Conservation (phyloP, 2,888 invertebrate genomes). For the Phlogophora meticulosa region DNA sequence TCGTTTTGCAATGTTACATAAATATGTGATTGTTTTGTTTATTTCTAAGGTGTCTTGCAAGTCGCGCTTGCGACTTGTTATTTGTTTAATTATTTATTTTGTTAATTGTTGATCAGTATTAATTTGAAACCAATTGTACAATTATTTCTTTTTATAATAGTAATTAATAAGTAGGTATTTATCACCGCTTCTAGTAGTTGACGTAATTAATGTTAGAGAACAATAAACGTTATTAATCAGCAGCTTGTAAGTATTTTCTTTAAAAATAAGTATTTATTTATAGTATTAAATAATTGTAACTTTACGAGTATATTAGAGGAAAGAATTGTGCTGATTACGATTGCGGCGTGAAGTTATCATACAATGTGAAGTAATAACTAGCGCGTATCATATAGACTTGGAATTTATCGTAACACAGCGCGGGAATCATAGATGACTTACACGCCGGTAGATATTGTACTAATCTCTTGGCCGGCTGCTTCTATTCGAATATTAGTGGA, state of each 20-base stretch:
- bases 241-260: conserved; percentile 54
- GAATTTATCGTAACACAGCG: conserved; percentile 31
- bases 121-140: conserved; percentile 37
- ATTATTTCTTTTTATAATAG: conserved; percentile 45
- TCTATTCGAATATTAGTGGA: conserved; percentile 32
- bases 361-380: conserved; percentile 14
- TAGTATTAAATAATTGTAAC: conserved; percentile 48
- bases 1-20: conserved; percentile 41
- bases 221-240: conserved; percentile 50
- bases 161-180: conserved; percentile 40
- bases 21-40: conserved; percentile 34
- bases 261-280: conserved; percentile 48
- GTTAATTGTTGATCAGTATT: conserved; percentile 43
- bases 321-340: conserved; percentile 39
- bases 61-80: conserved; percentile 23
- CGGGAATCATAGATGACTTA: conserved; percentile 10
- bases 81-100: conserved; percentile 19
- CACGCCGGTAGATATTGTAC: conserved; percentile 39
- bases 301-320: conserved; percentile 45
- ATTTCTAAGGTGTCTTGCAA: conserved; percentile 39
- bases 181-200: conserved; percentile 66
- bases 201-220: conserved; percentile 51
- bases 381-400: conserved; percentile 25
- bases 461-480: conserved; percentile 40
- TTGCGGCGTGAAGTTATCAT: conserved; percentile 35